Conservation (phyloP, 2,113 vertebrate species). For the Dicentrarchus labrax region DNA sequence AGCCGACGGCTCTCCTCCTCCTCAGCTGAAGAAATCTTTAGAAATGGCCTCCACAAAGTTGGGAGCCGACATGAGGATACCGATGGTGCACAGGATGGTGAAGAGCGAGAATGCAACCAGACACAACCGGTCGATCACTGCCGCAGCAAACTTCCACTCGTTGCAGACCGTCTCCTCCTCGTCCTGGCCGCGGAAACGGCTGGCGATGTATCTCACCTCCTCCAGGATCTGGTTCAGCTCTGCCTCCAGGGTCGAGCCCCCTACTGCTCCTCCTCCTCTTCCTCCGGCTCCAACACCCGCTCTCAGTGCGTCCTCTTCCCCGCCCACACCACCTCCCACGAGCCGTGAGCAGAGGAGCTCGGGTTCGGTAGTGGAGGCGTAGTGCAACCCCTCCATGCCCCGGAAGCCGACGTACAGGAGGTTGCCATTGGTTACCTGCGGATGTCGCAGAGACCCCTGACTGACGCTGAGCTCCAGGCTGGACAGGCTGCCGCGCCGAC, state of each 20-base stretch:
- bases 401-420: conserved; percentile 89
- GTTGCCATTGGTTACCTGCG: conserved; percentile 84
- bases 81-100: conserved; percentile 93
- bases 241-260: conserved; percentile 61
- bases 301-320: conserved; percentile 71
- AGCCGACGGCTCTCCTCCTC: not conserved
- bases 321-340: conserved; percentile 78
- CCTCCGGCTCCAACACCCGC: conserved; percentile 68
- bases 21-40: conserved; percentile 91
- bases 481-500: conserved; percentile 86
- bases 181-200: conserved; percentile 89
- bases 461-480: conserved; percentile 88
- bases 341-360: conserved; percentile 88
- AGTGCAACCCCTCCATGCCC: conserved; percentile 76
- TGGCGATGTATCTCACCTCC: conserved; percentile 89
- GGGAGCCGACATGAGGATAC: conserved; percentile 93
- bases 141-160: conserved; percentile 94
- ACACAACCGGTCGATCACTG: conserved; percentile 93
- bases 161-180: conserved; percentile 88
- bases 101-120: conserved; percentile 93
- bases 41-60: conserved; percentile 94
- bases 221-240: conserved; percentile 90
- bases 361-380: conserved; percentile 84
- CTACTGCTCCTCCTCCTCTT: conserved; percentile 64
- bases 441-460: conserved; percentile 66